Conservation (phyloP, 2,797 vertebrate species). For the Neomorphus geoffroyi region DNA sequence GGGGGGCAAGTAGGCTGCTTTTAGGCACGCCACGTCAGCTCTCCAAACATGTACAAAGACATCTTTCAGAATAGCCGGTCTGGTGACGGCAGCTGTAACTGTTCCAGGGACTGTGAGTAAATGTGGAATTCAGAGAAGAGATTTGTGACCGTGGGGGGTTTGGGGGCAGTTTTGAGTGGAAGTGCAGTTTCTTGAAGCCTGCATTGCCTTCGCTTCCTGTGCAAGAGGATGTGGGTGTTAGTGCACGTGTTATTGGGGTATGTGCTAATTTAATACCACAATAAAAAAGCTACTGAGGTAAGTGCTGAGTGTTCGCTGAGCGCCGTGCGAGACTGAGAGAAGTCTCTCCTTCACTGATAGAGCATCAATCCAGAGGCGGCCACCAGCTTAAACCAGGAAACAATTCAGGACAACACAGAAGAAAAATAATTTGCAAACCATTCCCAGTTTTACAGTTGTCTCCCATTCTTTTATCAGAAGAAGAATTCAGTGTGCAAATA, state of each 20-base stretch:
- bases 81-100: background rate
- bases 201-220: background rate
- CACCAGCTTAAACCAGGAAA: background rate
- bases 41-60: accelerated
- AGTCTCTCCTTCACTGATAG: background rate
- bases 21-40: background rate
- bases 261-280: background rate
- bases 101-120: background rate
- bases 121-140: background rate
- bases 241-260: accelerated
- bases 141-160: too few species aligned
- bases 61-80: background rate
- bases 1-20: background rate
- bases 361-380: background rate
- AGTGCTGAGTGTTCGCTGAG: background rate
- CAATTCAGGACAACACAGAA: background rate
- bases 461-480: background rate
- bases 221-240: background rate
- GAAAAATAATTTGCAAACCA: background rate
- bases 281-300: background rate
- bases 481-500: conserved; percentile 60
- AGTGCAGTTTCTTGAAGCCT: background rate
- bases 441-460: background rate
- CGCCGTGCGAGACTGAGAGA: background rate
- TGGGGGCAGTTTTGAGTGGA: background rate